Percentiles rank a stretch among this genome's conserved stretches.
Evolutionary conservation across 2,888 invertebrate species (phyloP).

Genomic region (Crematogaster levior): DNA sequence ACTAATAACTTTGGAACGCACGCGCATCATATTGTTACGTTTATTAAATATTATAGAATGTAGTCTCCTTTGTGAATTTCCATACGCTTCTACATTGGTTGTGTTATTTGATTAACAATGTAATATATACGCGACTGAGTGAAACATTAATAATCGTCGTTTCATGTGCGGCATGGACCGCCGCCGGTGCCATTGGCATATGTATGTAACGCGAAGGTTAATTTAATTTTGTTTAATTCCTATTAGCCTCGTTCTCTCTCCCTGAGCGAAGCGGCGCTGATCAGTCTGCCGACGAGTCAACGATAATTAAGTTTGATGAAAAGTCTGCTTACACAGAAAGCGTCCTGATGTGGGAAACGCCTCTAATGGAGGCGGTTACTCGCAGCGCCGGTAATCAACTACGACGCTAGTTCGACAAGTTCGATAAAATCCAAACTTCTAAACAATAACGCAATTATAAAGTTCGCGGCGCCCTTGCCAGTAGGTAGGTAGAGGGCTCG

Average conservation of each 20-base stretch:
- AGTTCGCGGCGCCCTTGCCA: conserved; percentile 66
- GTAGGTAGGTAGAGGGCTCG: conserved; percentile 28
- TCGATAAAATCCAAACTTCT: conserved; percentile 70
- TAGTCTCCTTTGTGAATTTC: conserved; percentile 57
- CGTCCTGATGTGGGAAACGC: conserved; percentile 55
- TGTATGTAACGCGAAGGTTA: conserved; percentile 65
- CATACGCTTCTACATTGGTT: conserved; percentile 38
- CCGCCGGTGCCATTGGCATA: conserved; percentile 39
- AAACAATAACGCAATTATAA: conserved; percentile 71
- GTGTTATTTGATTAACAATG: conserved; percentile 62
- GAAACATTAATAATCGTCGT: conserved; percentile 68
- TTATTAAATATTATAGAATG: conserved; percentile 64
- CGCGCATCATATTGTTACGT: conserved; percentile 46
- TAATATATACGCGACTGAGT: conserved; percentile 65
- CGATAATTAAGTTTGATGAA: conserved; percentile 77
- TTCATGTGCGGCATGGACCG: conserved; percentile 41
- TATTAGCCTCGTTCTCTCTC: conserved; percentile 69
- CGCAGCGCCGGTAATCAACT: conserved; percentile 69
- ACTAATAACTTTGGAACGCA: conserved; percentile 46
- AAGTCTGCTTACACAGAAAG: conserved; percentile 71
- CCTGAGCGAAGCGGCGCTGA: conserved; percentile 67
- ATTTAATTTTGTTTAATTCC: conserved; percentile 72
- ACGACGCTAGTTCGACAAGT: conserved; percentile 70
- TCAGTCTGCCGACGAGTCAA: conserved; percentile 72
- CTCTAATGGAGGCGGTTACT: conserved; percentile 70